Conservation (phyloP, 2,113 vertebrate genomes). For the Heptranchias perlo region DNA sequence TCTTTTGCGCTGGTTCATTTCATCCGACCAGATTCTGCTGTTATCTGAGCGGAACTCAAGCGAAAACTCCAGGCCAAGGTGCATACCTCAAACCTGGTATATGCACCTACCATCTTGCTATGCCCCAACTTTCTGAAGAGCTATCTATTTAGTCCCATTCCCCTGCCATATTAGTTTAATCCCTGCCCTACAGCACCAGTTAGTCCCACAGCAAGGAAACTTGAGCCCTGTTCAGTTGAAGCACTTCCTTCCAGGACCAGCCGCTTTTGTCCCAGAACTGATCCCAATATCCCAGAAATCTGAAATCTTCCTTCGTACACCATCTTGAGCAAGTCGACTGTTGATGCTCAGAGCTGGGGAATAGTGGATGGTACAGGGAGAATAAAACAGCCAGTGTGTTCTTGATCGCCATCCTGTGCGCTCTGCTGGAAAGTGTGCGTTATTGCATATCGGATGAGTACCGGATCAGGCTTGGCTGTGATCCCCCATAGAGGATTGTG, state of each 20-base stretch:
- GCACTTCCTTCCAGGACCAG: neutral
- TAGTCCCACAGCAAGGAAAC: neutral
- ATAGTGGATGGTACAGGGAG: neutral
- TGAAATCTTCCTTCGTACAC: neutral
- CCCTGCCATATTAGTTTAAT: neutral
- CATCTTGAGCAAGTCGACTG: neutral
- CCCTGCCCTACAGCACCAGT: neutral
- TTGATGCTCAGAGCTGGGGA: neutral
- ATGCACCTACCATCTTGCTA: neutral
- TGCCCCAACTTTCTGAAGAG: neutral
- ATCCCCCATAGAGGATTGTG: neutral
- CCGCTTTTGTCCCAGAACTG: neutral
- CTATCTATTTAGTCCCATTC: neutral
- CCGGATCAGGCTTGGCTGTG: neutral
- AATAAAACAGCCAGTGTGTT: neutral
- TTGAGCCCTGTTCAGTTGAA: neutral
- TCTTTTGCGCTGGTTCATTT: neutral
- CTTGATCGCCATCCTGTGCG: neutral
- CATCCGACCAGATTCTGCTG: neutral
- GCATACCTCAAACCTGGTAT: neutral
- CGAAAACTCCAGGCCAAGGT: neutral
- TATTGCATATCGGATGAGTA: neutral
- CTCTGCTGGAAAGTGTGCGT: neutral
- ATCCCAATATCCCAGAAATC: neutral
- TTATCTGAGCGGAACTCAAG: neutral